Evolutionary conservation across 92 coral and sea anemone genomes (phyloP), one percentile per base, ranked within the genome.

Genomic region (Chrysogorgia sp.): DNA sequence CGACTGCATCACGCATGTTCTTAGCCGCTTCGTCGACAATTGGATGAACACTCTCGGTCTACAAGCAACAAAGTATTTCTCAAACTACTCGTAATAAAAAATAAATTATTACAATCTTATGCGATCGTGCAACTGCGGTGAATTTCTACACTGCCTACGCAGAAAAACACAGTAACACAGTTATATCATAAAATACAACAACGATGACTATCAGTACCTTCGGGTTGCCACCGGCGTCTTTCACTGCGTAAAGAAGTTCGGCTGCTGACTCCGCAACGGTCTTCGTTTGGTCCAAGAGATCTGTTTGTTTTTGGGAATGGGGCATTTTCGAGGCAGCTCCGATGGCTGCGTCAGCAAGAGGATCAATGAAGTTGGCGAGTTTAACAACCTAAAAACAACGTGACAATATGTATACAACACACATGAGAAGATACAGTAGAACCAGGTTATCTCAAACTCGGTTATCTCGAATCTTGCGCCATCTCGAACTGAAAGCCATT

Each of bases 261-360:
- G 97, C 92, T 0, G 99, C 97, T 7, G 92, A 96, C 81, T 96
- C 99, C 21, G 99, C 97, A n/a, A 96, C 99, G 25, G 99, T 96
- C 83, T 96, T 96, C 0, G 99, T 93, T 70, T 96, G 96, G 68
- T 96, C 99, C 74, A 96, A 78, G 76, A 96, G 63, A 75, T 92
- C 97, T 64, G 92, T 89, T 81, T 92, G 92, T 40, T 97, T 90
- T 67, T 86, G 84, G 15, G 82, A 84, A 82, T 96, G 91, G 12
- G 82, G 87, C 85, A 86, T 96, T 74, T 84, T 96, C 10, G 99
- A 92, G 24, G 99, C 99, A 12, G 99, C 92, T 61, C 96, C 97
- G 32, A 96, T 90, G 13, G 96, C 86, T 4, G 91, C 90, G 37
- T 96, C 91, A 24, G 92, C 81, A 48, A 96, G 81, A 50, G 99